Base-by-base conservation (phyloP, 2,888 invertebrate species). In the Andrena camellia region DNA sequence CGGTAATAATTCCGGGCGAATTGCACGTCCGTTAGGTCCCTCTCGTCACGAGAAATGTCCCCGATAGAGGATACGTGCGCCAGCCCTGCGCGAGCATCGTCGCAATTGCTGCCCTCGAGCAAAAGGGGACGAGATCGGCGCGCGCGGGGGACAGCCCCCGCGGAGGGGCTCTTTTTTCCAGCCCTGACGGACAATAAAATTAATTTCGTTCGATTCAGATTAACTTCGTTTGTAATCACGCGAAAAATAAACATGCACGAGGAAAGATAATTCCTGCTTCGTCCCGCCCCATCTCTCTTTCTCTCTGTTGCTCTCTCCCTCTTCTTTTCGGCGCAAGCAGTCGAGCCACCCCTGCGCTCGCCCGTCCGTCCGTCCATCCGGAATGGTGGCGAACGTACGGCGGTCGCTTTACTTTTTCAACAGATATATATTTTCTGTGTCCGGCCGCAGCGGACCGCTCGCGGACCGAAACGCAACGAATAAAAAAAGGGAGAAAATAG, bases 171-270 rank as follows among this genome's bases (percentile, higher is more conserved):
- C 71, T 78, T 86, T 69, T 72, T 74, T 69, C 26, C 26, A 20
- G 20, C 23, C 64, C 29, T 80, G 81, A 75, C 69, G 82, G 87
- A 93, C 93, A 94, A 94, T 93, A 92, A 93, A 94, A 94, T 94
- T 94, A 94, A 94, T 94, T 94, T 93, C 91, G 91, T 93, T 93
- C 94, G 93, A 94, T 94, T 94, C 92, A 92, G 93, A 94, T 94
- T 93, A 94, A 94, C 93, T 93, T 92, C 91, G 93, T 92, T 93
- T 92, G 92, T 92, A 93, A 94, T 94, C 93, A 92, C 91, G 90
- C 88, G 90, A 90, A 93, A 92, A 92, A 91, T 90, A 92, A 91
- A 93, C 91, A 92, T 63, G 72, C 88, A 84, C 71, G 86, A 89
- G 80, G 66, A 86, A 85, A 86, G 87, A 89, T 90, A 88, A 90